Base-by-base conservation (phyloP, 2,113 vertebrate species). In the Scophthalmus maximus region DNA sequence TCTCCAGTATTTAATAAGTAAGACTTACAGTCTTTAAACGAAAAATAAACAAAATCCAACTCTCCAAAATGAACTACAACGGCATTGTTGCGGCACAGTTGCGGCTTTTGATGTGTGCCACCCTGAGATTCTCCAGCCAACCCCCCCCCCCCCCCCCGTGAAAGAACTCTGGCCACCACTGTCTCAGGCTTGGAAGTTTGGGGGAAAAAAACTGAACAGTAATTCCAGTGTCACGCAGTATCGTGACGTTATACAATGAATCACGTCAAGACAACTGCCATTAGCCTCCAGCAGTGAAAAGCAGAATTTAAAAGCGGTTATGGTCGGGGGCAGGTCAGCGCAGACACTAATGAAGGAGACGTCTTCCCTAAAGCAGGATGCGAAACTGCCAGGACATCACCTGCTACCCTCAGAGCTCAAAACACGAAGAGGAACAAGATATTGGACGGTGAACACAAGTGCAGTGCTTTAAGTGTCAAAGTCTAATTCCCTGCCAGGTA, bases 281-380 rank as follows among this genome's bases (percentile, higher is more conserved):
- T 76, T 60, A 60, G 56, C n/a, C 52, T 50, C 34, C 34, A 38
- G 62, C 34, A 38, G 49, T n/a, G n/a, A n/a, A 73, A 34, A 68
- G 42, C 49, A 52, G 26, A 30, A 2, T 30, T 53, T 68, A 66
- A 78, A 71, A 68, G 56, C 42, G 34, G 6, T 40, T 70, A 30
- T 11, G 11, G 9, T 59, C 20, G 9, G 15, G 15, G 7, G 9
- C 30, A 23, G 26, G 27, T n/a, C 15, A 18, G 30, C 1, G 2
- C 1, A 32, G 12, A 74, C n/a, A n/a, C 60, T 46, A 27, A 77
- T 58, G 32, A 78, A 75, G 32, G 40, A 59, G 10, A 68, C 59
- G 23, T 51, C 12, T 46, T 2, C n/a, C 0, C 32, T 8, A 8
- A 46, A n/a, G 50, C 8, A 56, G 9, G 27, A 56, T 0, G 27